phyloP scores from a whole-genome alignment of 2,113 vertebrate species.

The Platichthys stellatus region DNA sequence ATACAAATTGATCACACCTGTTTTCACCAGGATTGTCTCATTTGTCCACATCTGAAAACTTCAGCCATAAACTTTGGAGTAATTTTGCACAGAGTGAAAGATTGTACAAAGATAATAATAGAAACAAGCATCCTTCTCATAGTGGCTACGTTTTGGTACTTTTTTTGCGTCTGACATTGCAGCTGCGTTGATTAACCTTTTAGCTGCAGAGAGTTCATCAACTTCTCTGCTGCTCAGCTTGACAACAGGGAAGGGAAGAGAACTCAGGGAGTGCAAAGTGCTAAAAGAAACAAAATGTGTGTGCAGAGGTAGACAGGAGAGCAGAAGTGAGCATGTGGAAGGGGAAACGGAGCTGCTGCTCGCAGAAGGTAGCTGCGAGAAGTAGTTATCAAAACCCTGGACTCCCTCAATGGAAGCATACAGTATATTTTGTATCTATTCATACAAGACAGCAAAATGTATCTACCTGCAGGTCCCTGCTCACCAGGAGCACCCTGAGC shows the following conservation, averaged over 20 bases:
- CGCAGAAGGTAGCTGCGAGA: neutral
- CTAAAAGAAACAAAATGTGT: too few relatives aligned
- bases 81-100: neutral
- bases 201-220: too few relatives aligned
- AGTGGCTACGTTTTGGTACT: conserved; percentile 2
- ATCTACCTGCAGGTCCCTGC: conserved; percentile 82
- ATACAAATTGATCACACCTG: neutral
- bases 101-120: neutral
- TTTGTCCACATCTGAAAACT: neutral
- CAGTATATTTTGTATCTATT: neutral
- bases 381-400: too few relatives aligned
- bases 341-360: conserved; percentile 21
- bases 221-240: neutral
- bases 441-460: neutral
- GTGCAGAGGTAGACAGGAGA: neutral
- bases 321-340: conserved; percentile 52
- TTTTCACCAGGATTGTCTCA: too few relatives aligned
- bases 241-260: neutral
- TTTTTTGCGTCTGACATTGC: too few relatives aligned
- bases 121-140: neutral
- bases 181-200: too few relatives aligned
- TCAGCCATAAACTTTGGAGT: neutral
- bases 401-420: neutral
- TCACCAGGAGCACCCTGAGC: conserved; percentile 86
- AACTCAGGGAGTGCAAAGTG: conserved; percentile 38